phyloP scores from a whole-genome alignment of 2,113 vertebrate genomes.

The Corythornis cristatus region DNA sequence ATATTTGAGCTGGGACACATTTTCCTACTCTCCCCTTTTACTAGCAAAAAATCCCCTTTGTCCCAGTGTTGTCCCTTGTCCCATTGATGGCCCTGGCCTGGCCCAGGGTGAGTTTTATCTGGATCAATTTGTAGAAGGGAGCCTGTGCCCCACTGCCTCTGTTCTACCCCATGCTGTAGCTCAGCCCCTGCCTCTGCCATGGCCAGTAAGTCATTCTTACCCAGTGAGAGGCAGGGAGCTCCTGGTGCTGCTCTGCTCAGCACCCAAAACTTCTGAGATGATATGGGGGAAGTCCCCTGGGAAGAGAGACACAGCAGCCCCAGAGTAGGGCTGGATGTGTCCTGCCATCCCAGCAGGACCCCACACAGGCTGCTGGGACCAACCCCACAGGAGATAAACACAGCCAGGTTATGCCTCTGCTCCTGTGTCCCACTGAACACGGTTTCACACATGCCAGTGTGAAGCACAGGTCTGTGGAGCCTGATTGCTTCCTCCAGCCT shows the following conservation, averaged over 20 bases:
- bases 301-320: neutral
- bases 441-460: fast-evolving
- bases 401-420: neutral
- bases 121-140: neutral
- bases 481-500: neutral
- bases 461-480: fast-evolving
- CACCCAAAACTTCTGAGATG: fast-evolving
- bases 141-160: neutral
- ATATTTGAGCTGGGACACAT: neutral
- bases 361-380: neutral
- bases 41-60: neutral
- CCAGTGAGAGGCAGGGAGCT: fast-evolving
- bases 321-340: neutral
- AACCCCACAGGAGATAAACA: neutral
- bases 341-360: neutral
- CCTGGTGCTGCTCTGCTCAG: neutral
- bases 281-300: neutral
- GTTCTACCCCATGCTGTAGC: neutral
- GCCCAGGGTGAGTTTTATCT: neutral
- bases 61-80: neutral
- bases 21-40: neutral
- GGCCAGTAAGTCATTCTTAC: neutral
- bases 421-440: fast-evolving
- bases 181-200: neutral
- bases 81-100: neutral